These are phyloP conservation scores for Phocoena phocoena DNA, from an alignment of 2,113 vertebrate genomes.

Conservation along the genomic window DNA sequence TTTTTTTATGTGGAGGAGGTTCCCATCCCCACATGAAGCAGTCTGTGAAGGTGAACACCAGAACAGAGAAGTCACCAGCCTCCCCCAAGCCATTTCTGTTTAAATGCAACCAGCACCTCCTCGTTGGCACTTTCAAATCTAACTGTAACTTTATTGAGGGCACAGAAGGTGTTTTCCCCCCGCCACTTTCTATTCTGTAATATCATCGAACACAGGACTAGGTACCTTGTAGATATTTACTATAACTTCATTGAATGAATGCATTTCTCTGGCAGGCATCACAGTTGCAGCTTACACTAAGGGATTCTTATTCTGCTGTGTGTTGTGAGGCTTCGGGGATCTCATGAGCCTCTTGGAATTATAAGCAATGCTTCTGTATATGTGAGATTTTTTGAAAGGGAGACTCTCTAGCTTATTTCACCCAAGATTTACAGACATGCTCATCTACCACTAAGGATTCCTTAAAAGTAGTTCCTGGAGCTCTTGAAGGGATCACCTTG, in stretches of 20 bases:
- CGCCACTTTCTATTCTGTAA: not conserved
- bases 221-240: not conserved
- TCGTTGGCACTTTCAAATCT: not conserved
- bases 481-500: not conserved
- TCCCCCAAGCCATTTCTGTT: not conserved
- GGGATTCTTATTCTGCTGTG: not conserved
- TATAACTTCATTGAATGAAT: not conserved
- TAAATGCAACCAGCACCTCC: not conserved
- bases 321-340: not conserved
- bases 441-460: not conserved
- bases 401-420: not conserved
- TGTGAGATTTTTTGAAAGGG: not conserved
- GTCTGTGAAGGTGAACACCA: not conserved
- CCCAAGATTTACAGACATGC: not conserved
- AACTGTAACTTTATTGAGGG: not conserved
- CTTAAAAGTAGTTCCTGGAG: not conserved
- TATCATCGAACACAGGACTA: not conserved
- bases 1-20: not conserved
- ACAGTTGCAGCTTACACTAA: not conserved
- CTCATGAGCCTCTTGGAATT: not conserved
- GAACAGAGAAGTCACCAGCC: not conserved
- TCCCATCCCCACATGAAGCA: rapidly evolving
- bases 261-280: not conserved
- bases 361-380: not conserved
- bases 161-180: not conserved